These are phyloP conservation scores for Noctuana brunneofusca DNA, from an alignment of 2,888 invertebrate species.

Conservation along the genomic window DNA sequence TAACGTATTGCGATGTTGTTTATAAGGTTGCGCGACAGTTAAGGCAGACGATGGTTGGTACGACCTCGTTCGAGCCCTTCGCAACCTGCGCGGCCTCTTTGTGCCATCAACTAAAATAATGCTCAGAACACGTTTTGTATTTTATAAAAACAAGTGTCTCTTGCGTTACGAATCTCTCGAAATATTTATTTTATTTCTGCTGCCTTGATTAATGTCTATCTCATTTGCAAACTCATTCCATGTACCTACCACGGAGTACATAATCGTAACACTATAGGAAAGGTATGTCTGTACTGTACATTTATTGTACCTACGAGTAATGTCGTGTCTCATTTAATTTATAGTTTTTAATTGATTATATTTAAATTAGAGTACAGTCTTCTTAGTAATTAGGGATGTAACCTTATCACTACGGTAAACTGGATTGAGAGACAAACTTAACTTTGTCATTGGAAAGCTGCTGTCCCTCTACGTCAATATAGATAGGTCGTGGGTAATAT, in stretches of 20 bases:
- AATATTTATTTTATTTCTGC: constrained; percentile 25
- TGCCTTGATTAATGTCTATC: neutral
- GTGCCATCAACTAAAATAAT: constrained; percentile 65
- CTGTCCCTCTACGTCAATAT: too few relatives aligned
- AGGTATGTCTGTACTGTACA: too few relatives aligned
- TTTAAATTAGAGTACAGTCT: too few relatives aligned
- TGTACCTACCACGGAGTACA: neutral
- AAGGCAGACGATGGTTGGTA: constrained; percentile 36
- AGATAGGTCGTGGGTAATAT: too few relatives aligned
- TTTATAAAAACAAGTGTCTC: constrained; percentile 38
- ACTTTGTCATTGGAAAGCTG: too few relatives aligned
- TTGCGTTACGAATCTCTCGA: constrained; percentile 36
- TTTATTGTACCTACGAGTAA: too few relatives aligned
- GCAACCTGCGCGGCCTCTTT: constrained; percentile 74
- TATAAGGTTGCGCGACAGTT: constrained; percentile 21
- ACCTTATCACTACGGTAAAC: too few relatives aligned
- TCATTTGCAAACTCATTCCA: constrained; percentile 5
- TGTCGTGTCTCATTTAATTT: too few relatives aligned
- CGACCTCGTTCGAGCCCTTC: constrained; percentile 72
- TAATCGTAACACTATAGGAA: too few relatives aligned
- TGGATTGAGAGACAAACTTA: too few relatives aligned
- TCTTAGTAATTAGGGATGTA: too few relatives aligned
- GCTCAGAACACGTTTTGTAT: constrained; percentile 56
- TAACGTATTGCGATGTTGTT: constrained; percentile 14
- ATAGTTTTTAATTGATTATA: too few relatives aligned